These are phyloP conservation scores for Nansenia antarctica DNA, from an alignment of 2,113 vertebrate species.

Conservation along the genomic window DNA sequence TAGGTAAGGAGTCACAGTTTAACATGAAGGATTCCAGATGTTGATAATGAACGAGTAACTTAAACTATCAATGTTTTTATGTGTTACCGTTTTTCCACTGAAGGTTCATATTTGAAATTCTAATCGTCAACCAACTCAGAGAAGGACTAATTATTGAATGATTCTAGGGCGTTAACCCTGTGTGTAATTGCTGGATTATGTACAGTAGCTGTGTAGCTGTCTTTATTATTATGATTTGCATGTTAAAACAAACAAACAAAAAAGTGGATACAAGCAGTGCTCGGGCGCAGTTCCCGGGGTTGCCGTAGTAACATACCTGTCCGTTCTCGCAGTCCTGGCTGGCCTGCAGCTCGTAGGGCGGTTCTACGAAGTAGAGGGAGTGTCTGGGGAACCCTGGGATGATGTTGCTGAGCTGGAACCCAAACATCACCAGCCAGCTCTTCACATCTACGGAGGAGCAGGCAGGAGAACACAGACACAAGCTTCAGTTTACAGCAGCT, in stretches of 20 bases:
- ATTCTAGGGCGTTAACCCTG: no score
- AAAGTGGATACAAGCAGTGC: neutral
- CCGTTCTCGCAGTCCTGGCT: conserved; percentile 95
- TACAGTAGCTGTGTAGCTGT: no score
- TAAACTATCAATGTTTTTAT: no score
- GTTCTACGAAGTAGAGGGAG: conserved; percentile 95
- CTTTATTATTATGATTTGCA: neutral
- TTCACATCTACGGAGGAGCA: conserved; percentile 88
- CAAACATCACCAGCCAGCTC: conserved; percentile 99
- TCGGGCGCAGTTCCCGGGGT: no score
- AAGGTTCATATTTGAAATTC: neutral
- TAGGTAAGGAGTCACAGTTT: no score
- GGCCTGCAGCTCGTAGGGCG: conserved; percentile 90
- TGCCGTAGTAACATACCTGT: conserved; percentile 74
- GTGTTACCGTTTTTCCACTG: no score
- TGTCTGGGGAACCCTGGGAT: conserved; percentile 97
- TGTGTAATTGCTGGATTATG: neutral
- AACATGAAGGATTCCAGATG: no score
- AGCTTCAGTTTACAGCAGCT: no score
- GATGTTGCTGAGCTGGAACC: conserved; percentile 99
- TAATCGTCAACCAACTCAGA: neutral
- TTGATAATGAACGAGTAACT: no score
- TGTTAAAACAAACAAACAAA: neutral
- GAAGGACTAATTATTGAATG: no score
- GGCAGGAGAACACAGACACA: conserved; percentile 29